Percentiles rank a stretch among this genome's conserved stretches.
Conservation (phyloP, 2,797 vertebrate genomes). For the Cyclopterus lumpus region DNA sequence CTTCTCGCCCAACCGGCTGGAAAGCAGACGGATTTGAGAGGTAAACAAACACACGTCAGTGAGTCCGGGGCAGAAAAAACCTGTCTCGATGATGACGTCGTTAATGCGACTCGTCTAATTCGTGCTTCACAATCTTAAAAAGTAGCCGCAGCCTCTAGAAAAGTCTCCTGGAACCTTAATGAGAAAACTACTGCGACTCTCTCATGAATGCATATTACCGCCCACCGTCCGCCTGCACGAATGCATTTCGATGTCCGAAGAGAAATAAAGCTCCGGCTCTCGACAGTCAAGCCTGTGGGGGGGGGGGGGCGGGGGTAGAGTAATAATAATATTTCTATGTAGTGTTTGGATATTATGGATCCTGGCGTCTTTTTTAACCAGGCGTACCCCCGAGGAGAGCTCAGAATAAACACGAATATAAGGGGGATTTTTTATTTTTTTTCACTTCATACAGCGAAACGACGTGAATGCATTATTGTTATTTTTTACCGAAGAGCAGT, state of each 20-base stretch:
- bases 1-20: no score
- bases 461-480: slow-evolving; percentile 28
- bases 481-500: background rate
- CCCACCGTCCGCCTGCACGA: slow-evolving; percentile 47
- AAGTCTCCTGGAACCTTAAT: slow-evolving; percentile 38
- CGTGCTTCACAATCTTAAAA: background rate
- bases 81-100: slow-evolving; percentile 22
- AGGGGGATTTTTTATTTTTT: no score
- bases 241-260: slow-evolving; percentile 36
- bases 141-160: slow-evolving; percentile 25
- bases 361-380: slow-evolving; percentile 25
- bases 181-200: slow-evolving; percentile 11
- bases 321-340: slow-evolving; percentile 36
- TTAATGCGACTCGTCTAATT: slow-evolving; percentile 10
- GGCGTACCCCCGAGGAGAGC: slow-evolving; percentile 14
- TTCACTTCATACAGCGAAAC: slow-evolving; percentile 30
- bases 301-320: no score
- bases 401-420: slow-evolving; percentile 25
- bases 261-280: slow-evolving; percentile 41
- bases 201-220: slow-evolving; percentile 46
- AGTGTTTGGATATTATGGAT: slow-evolving; percentile 42
- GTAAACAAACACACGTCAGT: slow-evolving; percentile 14
- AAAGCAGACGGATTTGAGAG: background rate
- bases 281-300: slow-evolving; percentile 28
- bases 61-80: no score